Conservation (phyloP, 2,113 vertebrate species). For the Maccullochella peelii region DNA sequence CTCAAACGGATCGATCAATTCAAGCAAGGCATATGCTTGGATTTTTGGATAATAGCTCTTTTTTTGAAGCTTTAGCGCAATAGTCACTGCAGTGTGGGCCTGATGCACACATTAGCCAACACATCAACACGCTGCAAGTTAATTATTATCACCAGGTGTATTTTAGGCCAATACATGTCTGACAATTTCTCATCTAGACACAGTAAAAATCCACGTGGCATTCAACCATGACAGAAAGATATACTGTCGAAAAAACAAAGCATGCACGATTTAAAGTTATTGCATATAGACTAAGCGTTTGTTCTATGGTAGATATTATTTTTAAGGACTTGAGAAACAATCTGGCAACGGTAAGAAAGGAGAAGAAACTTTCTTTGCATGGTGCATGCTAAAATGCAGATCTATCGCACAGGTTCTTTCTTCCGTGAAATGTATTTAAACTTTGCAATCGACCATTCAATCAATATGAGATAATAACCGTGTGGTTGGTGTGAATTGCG, state of each 20-base stretch:
- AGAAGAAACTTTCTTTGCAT: conserved; percentile 5
- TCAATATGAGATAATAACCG: not conserved
- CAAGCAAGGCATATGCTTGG: not conserved
- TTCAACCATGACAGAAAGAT: not conserved
- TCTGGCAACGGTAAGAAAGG: rapidly evolving
- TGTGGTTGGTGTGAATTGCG: not conserved
- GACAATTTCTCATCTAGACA: not conserved
- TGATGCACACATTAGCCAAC: conserved; percentile 17
- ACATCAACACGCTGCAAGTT: conserved; percentile 37
- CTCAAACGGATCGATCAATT: conserved; percentile 1
- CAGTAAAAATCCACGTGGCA: conserved; percentile 14
- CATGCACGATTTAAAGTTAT: not conserved
- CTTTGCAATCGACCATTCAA: not conserved
- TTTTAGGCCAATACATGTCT: conserved; percentile 19
- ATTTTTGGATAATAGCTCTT: conserved; percentile 6
- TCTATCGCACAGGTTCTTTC: not conserved
- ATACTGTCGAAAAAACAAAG: not conserved
- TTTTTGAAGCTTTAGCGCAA: conserved; percentile 14
- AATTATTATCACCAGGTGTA: conserved; percentile 29
- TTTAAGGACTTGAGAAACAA: not conserved
- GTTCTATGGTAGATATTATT: not conserved
- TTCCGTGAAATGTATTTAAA: not conserved
- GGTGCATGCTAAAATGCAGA: not conserved
- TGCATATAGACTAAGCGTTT: not conserved
- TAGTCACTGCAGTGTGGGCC: not conserved